Base-by-base conservation (phyloP, 1,140 invertebrate species). In the Calliphora vicina region DNA sequence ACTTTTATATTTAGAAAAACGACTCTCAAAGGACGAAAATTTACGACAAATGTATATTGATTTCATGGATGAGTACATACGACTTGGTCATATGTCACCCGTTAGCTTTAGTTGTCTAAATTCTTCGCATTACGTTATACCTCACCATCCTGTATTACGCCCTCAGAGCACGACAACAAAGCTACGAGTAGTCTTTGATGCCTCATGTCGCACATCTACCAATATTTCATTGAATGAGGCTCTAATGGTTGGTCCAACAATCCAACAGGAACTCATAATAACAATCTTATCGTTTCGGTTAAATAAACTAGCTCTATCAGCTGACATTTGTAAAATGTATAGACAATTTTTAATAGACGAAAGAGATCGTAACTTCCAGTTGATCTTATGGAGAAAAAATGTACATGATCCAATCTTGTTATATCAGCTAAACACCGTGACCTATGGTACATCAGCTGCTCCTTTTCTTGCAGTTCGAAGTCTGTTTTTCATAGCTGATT, bases 121-220 rank as follows among this genome's bases (percentile, higher is more conserved):
- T 12, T 25, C 83, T 12, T 12, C 83, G 13, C 80, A 82, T n/a
- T 85, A 85, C 82, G 84, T 43, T 35, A 76, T 85, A 23, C 86
- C 87, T 42, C 88, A 91, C 85, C 88, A 91, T 83, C 85, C 83
- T 50, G 87, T 90, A 17, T 73, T 88, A 5, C 86, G 84, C 82
- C 83, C 87, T 82, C 25, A 35, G 5, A 89, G 87, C 83, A 82
- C 85, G 43, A 87, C 86, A 12, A 91, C 88, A n/a, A 87, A 88
- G 81, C 29, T 85, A 13, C 61, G 85, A 42, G 84, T 87, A 23
- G 86, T 88, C 83, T n/a, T n/a, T n/a, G n/a, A n/a, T n/a, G n/a
- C n/a, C n/a, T n/a, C n/a, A n/a, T n/a, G n/a, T n/a, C n/a, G n/a
- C n/a, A n/a, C n/a, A n/a, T n/a, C n/a, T n/a, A n/a, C 27, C 12